A percentile compares a stretch with the other conserved stretches of the same genome.
Conservation (phyloP, 2,797 vertebrate species). For the Hemibagrus guttatus region DNA sequence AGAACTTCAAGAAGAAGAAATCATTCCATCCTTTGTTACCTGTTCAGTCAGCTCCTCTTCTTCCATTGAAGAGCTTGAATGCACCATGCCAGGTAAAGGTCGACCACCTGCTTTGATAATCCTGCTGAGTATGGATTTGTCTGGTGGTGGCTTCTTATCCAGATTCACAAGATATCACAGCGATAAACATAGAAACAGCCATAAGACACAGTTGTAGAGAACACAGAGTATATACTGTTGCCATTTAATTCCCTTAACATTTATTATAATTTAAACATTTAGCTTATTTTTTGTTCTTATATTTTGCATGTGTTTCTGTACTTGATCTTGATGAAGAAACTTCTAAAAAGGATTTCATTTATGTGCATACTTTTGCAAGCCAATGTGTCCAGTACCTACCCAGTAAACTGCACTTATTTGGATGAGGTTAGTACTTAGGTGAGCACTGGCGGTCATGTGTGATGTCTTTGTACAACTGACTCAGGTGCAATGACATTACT, state of each 20-base stretch:
- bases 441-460: background rate
- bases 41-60: background rate
- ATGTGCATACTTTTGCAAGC: background rate
- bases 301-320: background rate
- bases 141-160: background rate
- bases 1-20: background rate
- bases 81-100: background rate
- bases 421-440: background rate
- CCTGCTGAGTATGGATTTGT: background rate
- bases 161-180: background rate
- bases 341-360: background rate
- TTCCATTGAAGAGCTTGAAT: background rate
- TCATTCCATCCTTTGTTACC: background rate
- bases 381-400: too few species aligned
- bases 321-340: too few species aligned
- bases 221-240: background rate
- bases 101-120: conserved; percentile 3
- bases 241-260: background rate
- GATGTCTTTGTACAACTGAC: background rate
- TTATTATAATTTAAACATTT: background rate
- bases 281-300: background rate
- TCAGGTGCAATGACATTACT: background rate
- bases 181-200: background rate
- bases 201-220: background rate
- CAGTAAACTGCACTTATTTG: background rate